phyloP scores from a whole-genome alignment of 2,888 invertebrate species.

The Polyommatus icarus region DNA sequence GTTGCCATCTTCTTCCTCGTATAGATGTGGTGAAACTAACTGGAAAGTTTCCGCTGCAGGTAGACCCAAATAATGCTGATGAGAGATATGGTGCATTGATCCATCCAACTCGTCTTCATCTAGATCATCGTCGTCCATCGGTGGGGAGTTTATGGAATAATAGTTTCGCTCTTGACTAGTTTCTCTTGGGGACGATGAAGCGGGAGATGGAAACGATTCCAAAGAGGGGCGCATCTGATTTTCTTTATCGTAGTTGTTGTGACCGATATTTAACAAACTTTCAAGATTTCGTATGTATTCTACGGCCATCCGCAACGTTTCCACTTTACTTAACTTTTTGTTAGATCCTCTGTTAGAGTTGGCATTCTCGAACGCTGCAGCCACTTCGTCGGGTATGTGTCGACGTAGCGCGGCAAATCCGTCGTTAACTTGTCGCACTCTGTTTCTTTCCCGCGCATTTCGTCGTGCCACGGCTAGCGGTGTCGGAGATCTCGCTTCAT shows the following conservation, averaged over 20 bases:
- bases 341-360: constrained; percentile 84
- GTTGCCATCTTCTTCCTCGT: constrained; percentile 82
- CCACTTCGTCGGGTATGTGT: constrained; percentile 92
- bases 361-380: constrained; percentile 83
- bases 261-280: constrained; percentile 84
- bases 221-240: constrained; percentile 64
- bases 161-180: constrained; percentile 78
- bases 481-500: constrained; percentile 80
- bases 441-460: constrained; percentile 95
- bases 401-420: constrained; percentile 93
- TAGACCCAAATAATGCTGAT: constrained; percentile 81
- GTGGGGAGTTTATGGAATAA: constrained; percentile 69
- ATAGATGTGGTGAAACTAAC: constrained; percentile 78
- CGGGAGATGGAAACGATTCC: constrained; percentile 76
- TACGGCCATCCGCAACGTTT: constrained; percentile 93
- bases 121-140: constrained; percentile 69
- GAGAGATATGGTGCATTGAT: constrained; percentile 69
- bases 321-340: constrained; percentile 93
- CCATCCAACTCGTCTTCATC: constrained; percentile 73
- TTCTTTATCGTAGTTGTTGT: constrained; percentile 74
- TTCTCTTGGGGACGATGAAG: constrained; percentile 74
- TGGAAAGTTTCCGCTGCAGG: constrained; percentile 83
- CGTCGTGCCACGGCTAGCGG: constrained; percentile 92
- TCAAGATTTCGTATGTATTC: constrained; percentile 93
- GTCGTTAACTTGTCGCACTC: constrained; percentile 95